Evolutionary conservation across 2,888 invertebrate species (phyloP).

Genomic region (Ochropacha duplaris): DNA sequence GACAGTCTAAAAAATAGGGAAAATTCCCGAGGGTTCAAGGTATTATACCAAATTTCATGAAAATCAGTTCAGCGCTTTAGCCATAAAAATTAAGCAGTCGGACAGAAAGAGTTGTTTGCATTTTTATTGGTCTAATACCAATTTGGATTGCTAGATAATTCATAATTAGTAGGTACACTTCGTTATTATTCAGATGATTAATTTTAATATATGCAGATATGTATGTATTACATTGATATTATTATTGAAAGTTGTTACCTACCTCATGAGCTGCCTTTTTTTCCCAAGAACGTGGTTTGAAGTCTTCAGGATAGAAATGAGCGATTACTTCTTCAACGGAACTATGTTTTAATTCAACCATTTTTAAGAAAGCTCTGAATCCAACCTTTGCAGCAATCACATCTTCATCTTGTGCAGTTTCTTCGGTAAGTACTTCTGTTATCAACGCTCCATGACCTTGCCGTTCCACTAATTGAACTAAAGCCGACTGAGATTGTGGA

Average conservation of each 20-base stretch:
- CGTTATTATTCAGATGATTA: too few relatives aligned
- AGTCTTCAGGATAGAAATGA: slow-evolving; percentile 92
- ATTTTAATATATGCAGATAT: too few relatives aligned
- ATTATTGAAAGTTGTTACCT: slow-evolving; percentile 18
- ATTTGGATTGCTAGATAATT: too few relatives aligned
- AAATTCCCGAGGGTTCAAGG: too few relatives aligned
- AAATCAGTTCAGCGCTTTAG: too few relatives aligned
- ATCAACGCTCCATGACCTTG: slow-evolving; percentile 92
- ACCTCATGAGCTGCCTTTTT: slow-evolving; percentile 87
- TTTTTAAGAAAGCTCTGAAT: slow-evolving; percentile 92
- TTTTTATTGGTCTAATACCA: too few relatives aligned
- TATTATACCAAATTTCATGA: too few relatives aligned
- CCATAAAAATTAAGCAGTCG: too few relatives aligned
- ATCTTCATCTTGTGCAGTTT: slow-evolving; percentile 89
- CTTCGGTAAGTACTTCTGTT: slow-evolving; percentile 91
- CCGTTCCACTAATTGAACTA: slow-evolving; percentile 92
- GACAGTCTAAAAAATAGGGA: too few relatives aligned
- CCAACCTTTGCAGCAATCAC: slow-evolving; percentile 91
- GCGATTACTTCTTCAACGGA: slow-evolving; percentile 93
- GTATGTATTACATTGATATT: too few relatives aligned
- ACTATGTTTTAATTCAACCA: slow-evolving; percentile 91
- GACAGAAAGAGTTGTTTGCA: too few relatives aligned
- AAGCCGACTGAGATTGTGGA: slow-evolving; percentile 92
- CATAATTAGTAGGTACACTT: too few relatives aligned
- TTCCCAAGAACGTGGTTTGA: slow-evolving; percentile 92